phyloP scores from a whole-genome alignment of 2,797 vertebrate species.

The Cossypha heuglini region DNA sequence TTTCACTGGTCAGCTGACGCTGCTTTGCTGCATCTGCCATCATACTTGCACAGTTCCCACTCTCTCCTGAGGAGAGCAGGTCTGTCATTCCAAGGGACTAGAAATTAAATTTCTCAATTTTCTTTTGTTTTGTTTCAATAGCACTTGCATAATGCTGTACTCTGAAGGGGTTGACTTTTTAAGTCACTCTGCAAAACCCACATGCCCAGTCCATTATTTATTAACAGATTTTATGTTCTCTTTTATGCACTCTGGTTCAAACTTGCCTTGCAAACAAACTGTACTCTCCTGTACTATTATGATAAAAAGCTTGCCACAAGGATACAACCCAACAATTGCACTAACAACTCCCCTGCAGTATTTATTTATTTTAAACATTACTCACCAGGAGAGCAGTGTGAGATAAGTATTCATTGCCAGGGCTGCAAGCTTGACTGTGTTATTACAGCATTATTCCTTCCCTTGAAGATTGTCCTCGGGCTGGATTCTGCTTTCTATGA shows the following conservation, averaged over 20 bases:
- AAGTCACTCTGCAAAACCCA: neutral
- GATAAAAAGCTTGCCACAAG: constrained; percentile 19
- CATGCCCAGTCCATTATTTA: neutral
- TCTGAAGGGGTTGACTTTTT: neutral
- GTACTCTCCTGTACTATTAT: neutral
- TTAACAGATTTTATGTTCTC: neutral
- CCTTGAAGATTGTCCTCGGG: neutral
- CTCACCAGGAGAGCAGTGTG: neutral
- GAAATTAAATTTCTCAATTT: neutral
- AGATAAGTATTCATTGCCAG: neutral
- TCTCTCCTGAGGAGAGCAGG: neutral
- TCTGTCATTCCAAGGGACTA: neutral
- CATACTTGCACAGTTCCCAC: rapidly evolving
- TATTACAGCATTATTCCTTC: neutral
- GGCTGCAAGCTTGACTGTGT: neutral
- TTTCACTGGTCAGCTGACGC: rapidly evolving
- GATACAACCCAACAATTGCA: constrained; percentile 23
- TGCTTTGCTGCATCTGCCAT: neutral
- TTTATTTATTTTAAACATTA: constrained; percentile 55
- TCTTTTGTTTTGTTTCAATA: neutral
- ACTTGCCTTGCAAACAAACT: constrained; percentile 3
- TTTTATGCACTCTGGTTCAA: neutral
- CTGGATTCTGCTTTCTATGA: neutral
- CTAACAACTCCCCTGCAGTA: constrained; percentile 1
- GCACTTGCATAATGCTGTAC: neutral